Conservation (phyloP, 2,797 vertebrate genomes). For the Eulemur rubriventer region DNA sequence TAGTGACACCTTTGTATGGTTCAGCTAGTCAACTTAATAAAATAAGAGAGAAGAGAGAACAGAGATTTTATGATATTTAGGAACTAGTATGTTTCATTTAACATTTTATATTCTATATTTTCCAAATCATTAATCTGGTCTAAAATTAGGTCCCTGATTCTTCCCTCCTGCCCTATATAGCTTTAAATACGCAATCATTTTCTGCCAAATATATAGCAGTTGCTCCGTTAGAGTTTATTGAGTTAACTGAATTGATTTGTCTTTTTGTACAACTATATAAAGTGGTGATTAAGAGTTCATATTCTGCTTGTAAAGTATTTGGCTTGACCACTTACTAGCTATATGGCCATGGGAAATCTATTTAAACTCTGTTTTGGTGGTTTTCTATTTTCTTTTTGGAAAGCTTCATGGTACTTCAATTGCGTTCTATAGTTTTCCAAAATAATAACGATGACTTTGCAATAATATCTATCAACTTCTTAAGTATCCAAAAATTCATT, state of each 20-base stretch:
- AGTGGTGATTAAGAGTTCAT: not conserved
- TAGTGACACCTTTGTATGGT: not conserved
- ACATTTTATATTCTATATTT: conserved; percentile 25
- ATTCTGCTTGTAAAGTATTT: not conserved
- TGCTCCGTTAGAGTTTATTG: not conserved
- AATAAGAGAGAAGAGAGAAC: not conserved
- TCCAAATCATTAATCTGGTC: not conserved
- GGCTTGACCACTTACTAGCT: not conserved
- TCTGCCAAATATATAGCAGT: not conserved
- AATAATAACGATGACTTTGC: not conserved
- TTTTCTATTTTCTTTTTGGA: not conserved
- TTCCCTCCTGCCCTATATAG: not conserved
- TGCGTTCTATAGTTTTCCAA: not conserved
- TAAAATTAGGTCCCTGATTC: conserved; percentile 37
- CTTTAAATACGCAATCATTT: not conserved
- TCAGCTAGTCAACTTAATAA: not conserved
- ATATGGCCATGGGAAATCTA: not conserved
- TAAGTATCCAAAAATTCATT: not conserved
- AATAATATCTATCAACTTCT: not conserved
- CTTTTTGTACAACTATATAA: not conserved
- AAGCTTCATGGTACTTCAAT: not conserved
- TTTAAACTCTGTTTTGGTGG: not conserved
- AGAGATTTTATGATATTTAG: not conserved
- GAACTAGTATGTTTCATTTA: conserved; percentile 4
- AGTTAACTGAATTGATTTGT: not conserved